Evolutionary conservation across 2,888 invertebrate species (phyloP), one percentile per base, ranked within the genome.

Genomic region (Drosophila ezoana): DNA sequence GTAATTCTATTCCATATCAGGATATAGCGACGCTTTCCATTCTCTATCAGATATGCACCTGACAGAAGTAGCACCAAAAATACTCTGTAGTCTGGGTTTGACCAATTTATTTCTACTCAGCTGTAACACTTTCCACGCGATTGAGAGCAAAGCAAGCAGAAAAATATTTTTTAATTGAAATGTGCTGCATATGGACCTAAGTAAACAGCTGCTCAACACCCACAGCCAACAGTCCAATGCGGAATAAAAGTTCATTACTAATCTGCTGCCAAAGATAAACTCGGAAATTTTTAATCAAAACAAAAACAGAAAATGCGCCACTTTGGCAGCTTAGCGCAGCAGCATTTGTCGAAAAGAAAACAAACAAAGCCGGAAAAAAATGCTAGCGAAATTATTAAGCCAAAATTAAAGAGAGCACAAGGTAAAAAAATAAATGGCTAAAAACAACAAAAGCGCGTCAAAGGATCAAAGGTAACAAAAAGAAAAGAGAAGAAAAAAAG

Each of bases 231-330:
- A 20, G 18, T 20, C 52, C 33, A 16, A 16, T 32, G 41, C 28
- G 35, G 47, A 18, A 56, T 37, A 56, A 78, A 77, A 79, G 88
- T 77, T 88, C 68, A 86, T 86, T 86, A 86, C 81, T 89, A 89
- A 89, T 89, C 90, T 70, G 81, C 87, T 81, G 54, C 65, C 73
- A 73, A 86, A 89, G 90, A 91, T 86, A 90, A 88, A 88, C 90
- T 70, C 73, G 37, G 64, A 69, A 83, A 76, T 86, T 87, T 81
- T 80, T 87, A 77, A 83, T 76, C 74, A 87, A 81, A 78, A 84
- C 77, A 86, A 82, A 73, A 79, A 75, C 43, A 81, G 70, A 76
- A 83, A 88, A 83, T 75, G 89, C 89, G 84, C 61, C 72, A 88
- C 81, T 88, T 88, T 86, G 81, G 72, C 76, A 81, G 89, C 88